Evolutionary conservation across 1,140 invertebrate species (phyloP).

Genomic region (Cardiocondyla obscurior): DNA sequence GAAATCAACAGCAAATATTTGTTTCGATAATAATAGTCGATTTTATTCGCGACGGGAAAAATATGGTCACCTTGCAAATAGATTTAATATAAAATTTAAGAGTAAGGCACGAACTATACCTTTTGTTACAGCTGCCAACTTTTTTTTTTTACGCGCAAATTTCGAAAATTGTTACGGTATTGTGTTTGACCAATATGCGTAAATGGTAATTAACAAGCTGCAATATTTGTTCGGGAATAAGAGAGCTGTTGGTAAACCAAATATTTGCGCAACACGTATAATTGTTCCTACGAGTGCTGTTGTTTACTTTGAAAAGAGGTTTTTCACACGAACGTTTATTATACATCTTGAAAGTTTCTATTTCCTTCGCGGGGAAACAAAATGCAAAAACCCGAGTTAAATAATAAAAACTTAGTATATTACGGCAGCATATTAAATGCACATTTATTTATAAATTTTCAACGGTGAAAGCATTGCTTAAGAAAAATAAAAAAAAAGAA

Average conservation of each 20-base stretch:
- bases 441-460: neutral
- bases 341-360: neutral
- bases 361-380: neutral
- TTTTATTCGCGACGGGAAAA: no score
- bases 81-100: no score
- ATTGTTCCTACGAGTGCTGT: conserved; percentile 2
- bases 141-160: neutral
- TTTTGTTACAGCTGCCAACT: neutral
- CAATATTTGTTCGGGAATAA: neutral
- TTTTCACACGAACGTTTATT: neutral
- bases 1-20: neutral
- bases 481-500: no score
- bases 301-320: neutral
- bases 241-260: conserved; percentile 10
- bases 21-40: neutral
- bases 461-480: neutral
- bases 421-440: neutral
- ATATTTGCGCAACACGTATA: conserved; percentile 17
- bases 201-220: conserved; percentile 25
- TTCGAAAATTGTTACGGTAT: neutral
- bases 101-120: no score
- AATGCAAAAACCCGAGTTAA: neutral
- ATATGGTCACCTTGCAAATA: no score
- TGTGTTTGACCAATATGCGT: neutral
- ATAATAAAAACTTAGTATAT: neutral